Evolutionary conservation across 2,888 invertebrate genomes (phyloP).

Genomic region (Limnephilus auricula): DNA sequence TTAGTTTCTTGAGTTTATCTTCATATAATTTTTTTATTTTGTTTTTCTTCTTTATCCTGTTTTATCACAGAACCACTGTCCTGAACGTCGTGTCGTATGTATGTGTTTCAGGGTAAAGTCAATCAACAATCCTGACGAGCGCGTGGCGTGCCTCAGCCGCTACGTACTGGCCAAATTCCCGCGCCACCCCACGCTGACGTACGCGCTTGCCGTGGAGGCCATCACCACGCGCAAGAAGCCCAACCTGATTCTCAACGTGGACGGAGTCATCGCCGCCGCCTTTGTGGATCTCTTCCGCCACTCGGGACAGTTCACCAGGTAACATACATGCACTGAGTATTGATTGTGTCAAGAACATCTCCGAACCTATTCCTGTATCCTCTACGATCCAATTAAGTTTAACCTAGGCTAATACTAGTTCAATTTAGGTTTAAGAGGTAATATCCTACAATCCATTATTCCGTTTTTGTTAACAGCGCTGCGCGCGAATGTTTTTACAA

Average conservation of each 20-base stretch:
- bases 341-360: too few relatives aligned
- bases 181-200: conserved; percentile 93
- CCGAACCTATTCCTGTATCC: too few relatives aligned
- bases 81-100: not conserved
- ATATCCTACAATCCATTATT: too few relatives aligned
- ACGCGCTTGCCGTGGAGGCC: conserved; percentile 98
- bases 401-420: too few relatives aligned
- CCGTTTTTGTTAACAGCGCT: too few relatives aligned
- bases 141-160: conserved; percentile 97
- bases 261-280: conserved; percentile 97
- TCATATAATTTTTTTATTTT: too few relatives aligned
- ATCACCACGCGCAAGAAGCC: conserved; percentile 99
- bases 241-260: conserved; percentile 99
- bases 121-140: conserved; percentile 98
- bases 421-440: too few relatives aligned
- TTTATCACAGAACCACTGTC: not conserved
- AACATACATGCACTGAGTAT: conserved; percentile 67
- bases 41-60: too few relatives aligned
- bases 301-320: conserved; percentile 96
- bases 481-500: too few relatives aligned
- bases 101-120: conserved; percentile 82
- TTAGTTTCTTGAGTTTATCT: too few relatives aligned
- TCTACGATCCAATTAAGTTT: too few relatives aligned
- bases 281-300: conserved; percentile 98
- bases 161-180: conserved; percentile 97